phyloP scores from a whole-genome alignment of 2,888 invertebrate genomes.

The Volucella inanis region DNA sequence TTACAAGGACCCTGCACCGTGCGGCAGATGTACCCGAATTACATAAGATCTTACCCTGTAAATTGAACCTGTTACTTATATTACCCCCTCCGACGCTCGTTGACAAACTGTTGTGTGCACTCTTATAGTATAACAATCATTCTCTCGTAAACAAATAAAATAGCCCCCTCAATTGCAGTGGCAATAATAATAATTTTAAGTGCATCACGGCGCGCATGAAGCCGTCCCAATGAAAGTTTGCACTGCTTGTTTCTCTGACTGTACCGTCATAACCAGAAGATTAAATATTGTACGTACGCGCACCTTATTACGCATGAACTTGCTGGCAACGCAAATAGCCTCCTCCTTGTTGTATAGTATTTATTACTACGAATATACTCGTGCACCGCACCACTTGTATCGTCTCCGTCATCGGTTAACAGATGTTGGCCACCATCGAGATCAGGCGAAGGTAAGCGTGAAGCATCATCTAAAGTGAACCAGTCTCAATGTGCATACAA shows the following conservation, averaged over 20 bases:
- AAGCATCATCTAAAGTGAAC: constrained; percentile 66
- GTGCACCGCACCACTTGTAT: too few species aligned
- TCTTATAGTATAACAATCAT: constrained; percentile 16
- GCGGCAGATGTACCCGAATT: constrained; percentile 10
- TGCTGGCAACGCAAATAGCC: constrained; percentile 36
- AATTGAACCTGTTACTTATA: constrained; percentile 29
- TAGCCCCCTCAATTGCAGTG: constrained; percentile 14
- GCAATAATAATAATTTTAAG: constrained; percentile 9
- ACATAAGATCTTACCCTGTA: constrained; percentile 7
- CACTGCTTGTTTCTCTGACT: constrained; percentile 9
- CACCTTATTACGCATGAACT: constrained; percentile 72
- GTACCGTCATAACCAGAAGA: constrained; percentile 64
- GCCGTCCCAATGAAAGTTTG: constrained; percentile 46
- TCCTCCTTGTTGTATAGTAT: constrained; percentile 36
- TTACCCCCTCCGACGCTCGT: background rate
- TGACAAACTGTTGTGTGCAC: constrained; percentile 4
- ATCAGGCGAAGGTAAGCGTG: constrained; percentile 60
- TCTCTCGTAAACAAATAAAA: constrained; percentile 51
- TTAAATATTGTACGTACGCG: constrained; percentile 61
- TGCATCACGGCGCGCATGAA: constrained; percentile 21
- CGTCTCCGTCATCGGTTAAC: background rate
- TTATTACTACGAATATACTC: background rate
- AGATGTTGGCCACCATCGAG: constrained; percentile 15
- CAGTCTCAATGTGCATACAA: constrained; percentile 64
- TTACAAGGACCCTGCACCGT: constrained; percentile 13